phyloP scores from a whole-genome alignment of 2,888 invertebrate species.

The Tachina lurida region DNA sequence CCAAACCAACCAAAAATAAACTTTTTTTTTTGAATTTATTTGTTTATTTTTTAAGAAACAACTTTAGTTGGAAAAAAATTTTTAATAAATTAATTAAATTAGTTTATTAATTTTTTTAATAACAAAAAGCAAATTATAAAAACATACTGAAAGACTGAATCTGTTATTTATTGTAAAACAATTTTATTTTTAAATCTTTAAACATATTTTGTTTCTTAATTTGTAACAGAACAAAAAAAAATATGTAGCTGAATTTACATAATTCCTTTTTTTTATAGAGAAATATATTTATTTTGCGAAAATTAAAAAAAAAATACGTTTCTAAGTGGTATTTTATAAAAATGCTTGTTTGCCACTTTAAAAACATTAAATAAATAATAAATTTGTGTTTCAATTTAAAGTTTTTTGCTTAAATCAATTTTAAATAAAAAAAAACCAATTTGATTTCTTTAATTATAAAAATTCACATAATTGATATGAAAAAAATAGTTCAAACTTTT shows the following conservation, averaged over 20 bases:
- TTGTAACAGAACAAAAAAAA: constrained; percentile 36
- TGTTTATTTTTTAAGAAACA: constrained; percentile 2
- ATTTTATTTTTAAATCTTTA: constrained; percentile 30
- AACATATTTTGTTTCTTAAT: constrained; percentile 13
- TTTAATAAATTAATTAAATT: constrained; percentile 80
- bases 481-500: constrained; percentile 72
- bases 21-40: constrained; percentile 54
- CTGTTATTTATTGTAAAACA: constrained; percentile 77
- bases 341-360: background rate
- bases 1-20: constrained; percentile 68
- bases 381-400: background rate
- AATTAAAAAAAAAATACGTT: constrained; percentile 17
- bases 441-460: constrained; percentile 56
- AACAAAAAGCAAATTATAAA: constrained; percentile 54
- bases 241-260: constrained; percentile 55
- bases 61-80: constrained; percentile 47
- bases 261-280: constrained; percentile 39
- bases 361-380: background rate
- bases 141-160: constrained; percentile 78
- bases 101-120: constrained; percentile 77
- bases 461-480: constrained; percentile 67
- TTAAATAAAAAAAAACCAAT: constrained; percentile 67
- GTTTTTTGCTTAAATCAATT: background rate
- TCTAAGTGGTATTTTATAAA: background rate
- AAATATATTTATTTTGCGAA: constrained; percentile 38